These are phyloP conservation scores for Picathartes gymnocephalus DNA, from an alignment of 2,113 vertebrate species.

Conservation along the genomic window DNA sequence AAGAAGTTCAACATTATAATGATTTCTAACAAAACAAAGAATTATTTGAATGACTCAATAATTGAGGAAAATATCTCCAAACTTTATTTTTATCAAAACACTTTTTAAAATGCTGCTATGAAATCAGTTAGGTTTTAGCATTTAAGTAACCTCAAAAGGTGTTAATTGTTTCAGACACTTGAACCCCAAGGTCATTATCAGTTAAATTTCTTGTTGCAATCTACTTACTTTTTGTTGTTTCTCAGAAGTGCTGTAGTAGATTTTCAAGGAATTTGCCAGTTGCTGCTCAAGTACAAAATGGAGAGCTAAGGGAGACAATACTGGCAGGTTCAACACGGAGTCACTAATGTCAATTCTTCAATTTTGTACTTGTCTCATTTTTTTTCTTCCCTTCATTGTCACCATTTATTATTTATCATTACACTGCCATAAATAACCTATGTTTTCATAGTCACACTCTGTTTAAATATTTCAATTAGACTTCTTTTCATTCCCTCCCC, in stretches of 20 bases:
- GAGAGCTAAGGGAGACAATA: not conserved
- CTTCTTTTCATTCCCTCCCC: not conserved
- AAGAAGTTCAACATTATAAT: not conserved
- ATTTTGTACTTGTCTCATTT: not conserved
- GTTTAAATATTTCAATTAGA: not conserved
- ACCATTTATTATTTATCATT: not conserved
- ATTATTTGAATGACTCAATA: not conserved
- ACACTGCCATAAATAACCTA: not conserved
- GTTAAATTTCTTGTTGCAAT: not conserved
- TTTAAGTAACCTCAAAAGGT: not conserved
- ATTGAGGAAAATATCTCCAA: not conserved
- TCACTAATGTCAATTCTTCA: not conserved
- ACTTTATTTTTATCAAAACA: not conserved
- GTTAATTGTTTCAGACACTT: not conserved
- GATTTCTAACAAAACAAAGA: not conserved
- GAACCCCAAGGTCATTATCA: not conserved
- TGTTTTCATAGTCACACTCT: not conserved
- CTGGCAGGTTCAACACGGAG: not conserved
- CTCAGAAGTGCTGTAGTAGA: not conserved
- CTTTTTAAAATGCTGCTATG: not conserved
- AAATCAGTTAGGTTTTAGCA: not conserved
- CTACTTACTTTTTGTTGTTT: not conserved
- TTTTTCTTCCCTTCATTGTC: not conserved
- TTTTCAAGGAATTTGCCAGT: not conserved
- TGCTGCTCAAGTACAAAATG: not conserved